Evolutionary conservation across 2,888 invertebrate species (phyloP).

Genomic region (Gibbula magus): DNA sequence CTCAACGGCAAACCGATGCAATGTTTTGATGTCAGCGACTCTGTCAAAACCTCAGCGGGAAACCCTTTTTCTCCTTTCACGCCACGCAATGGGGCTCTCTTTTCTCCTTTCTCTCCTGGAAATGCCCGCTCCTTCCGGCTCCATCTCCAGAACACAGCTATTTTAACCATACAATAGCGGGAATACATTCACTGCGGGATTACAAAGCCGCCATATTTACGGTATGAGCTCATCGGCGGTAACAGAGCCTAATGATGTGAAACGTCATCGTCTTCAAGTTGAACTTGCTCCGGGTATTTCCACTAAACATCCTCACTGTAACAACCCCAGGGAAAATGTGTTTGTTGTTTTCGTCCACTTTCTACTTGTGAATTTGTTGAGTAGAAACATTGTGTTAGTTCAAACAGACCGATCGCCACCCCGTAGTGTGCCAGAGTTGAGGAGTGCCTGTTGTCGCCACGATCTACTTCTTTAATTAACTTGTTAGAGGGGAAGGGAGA

Average conservation of each 20-base stretch:
- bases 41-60: not conserved
- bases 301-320: not conserved
- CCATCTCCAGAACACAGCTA: constrained; percentile 6
- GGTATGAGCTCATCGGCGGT: constrained; percentile 11
- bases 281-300: not conserved
- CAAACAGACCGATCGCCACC: not conserved
- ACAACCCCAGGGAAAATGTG: constrained; percentile 6
- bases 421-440: too few relatives aligned
- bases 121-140: not conserved
- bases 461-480: too few relatives aligned
- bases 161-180: constrained; percentile 14
- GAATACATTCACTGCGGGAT: constrained; percentile 17
- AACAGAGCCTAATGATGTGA: constrained; percentile 8
- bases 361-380: not conserved
- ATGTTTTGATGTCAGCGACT: constrained; percentile 11
- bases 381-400: constrained; percentile 1
- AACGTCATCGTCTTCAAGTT: not conserved
- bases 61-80: not conserved
- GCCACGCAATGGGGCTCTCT: not conserved
- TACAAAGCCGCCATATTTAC: constrained; percentile 20
- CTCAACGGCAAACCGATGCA: not conserved
- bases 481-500: too few relatives aligned
- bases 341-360: not conserved
- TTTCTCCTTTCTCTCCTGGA: not conserved
- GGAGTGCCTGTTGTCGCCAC: too few relatives aligned